phyloP scores from a whole-genome alignment of 2,888 invertebrate genomes.

The Drosophila mulleri region DNA sequence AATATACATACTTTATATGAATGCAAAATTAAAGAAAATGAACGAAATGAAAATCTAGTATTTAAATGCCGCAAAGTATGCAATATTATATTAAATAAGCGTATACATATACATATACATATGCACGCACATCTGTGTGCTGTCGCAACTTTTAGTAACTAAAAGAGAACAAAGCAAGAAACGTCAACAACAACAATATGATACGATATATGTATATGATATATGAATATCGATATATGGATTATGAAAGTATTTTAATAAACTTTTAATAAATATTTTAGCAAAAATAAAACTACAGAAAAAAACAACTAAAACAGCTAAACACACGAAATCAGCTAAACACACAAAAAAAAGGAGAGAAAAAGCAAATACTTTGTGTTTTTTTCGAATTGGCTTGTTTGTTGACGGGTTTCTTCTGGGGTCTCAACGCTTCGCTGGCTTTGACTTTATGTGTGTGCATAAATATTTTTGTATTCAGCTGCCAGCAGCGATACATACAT shows the following conservation, averaged over 20 bases:
- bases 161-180: conserved; percentile 8
- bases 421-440: conserved; percentile 16
- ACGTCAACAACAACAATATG: conserved; percentile 30
- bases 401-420: background rate
- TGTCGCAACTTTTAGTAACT: conserved; percentile 28
- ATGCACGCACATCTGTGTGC: conserved; percentile 22
- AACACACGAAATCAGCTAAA: conserved; percentile 17
- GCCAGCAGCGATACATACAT: conserved; percentile 25
- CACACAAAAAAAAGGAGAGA: conserved; percentile 13
- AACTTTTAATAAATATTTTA: conserved; percentile 80
- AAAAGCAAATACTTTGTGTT: conserved; percentile 22
- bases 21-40: conserved; percentile 8
- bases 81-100: conserved; percentile 72
- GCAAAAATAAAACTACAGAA: conserved; percentile 65
- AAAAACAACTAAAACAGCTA: conserved; percentile 1
- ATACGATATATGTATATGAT: conserved; percentile 67
- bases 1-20: conserved; percentile 40
- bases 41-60: conserved; percentile 49
- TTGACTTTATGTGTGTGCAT: conserved; percentile 40
- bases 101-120: conserved; percentile 33
- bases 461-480: conserved; percentile 48
- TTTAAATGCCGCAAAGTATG: conserved; percentile 78
- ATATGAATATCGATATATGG: conserved; percentile 42
- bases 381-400: conserved; percentile 19
- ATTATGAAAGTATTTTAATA: conserved; percentile 78